Conservation (phyloP, 2,888 invertebrate species). For the Nomada lathburiana region DNA sequence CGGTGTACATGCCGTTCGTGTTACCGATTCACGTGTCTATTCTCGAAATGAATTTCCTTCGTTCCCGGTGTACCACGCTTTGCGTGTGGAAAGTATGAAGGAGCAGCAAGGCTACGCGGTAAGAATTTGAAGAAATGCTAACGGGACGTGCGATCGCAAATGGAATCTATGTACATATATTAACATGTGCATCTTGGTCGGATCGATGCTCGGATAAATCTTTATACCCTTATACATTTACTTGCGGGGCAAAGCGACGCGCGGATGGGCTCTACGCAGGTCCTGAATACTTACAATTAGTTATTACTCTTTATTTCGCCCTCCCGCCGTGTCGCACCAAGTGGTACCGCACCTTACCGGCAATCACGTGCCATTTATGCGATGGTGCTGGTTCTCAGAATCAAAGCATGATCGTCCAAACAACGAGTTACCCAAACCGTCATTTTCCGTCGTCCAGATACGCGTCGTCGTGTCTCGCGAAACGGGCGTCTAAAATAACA, state of each 20-base stretch:
- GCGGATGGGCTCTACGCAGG: too few relatives aligned
- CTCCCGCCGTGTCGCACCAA: too few relatives aligned
- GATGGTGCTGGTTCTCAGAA: conserved; percentile 9
- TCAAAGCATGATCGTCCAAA: too few relatives aligned
- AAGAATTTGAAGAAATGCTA: conserved; percentile 36
- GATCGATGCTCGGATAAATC: background rate
- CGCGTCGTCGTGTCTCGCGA: too few relatives aligned
- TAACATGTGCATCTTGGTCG: conserved; percentile 26
- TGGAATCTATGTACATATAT: too few relatives aligned
- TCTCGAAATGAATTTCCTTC: conserved; percentile 9
- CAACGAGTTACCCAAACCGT: too few relatives aligned
- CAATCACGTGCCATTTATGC: conserved; percentile 65
- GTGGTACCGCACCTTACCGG: conserved; percentile 31
- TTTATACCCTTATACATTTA: background rate
- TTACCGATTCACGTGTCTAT: background rate
- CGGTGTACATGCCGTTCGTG: too few relatives aligned
- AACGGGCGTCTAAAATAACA: too few relatives aligned
- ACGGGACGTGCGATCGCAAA: conserved; percentile 7
- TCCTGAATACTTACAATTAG: too few relatives aligned
- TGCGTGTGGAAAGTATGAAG: too few relatives aligned
- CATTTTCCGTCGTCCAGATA: too few relatives aligned
- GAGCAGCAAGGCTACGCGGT: background rate
- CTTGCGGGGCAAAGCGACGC: background rate
- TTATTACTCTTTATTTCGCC: conserved; percentile 38
- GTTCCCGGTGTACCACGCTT: background rate